A percentile compares a stretch with the other conserved stretches of the same genome.
These are phyloP conservation scores for Champsocephalus gunnari DNA, from an alignment of 2,797 vertebrate species.

Conservation along the genomic window DNA sequence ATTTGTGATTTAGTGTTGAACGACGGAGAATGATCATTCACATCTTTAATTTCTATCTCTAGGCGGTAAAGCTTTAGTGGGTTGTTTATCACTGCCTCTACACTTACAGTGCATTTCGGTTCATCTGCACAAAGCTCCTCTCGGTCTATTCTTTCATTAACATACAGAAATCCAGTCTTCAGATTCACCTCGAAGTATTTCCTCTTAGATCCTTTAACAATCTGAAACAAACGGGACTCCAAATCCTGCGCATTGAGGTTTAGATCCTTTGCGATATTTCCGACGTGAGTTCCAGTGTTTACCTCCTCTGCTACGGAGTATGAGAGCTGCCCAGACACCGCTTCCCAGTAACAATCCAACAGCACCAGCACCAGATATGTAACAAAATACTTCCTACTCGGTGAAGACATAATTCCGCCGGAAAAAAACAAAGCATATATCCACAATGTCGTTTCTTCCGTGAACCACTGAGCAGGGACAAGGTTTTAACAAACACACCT, in stretches of 20 bases:
- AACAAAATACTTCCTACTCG: conserved; percentile 8
- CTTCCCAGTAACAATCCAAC: conserved; percentile 36
- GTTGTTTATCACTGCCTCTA: conserved; percentile 72
- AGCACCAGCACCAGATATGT: conserved; percentile 29
- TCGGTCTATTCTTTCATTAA: conserved; percentile 79
- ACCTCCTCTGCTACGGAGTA: conserved; percentile 76
- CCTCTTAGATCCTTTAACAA: conserved; percentile 62
- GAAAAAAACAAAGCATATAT: not conserved
- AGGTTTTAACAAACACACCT: not conserved
- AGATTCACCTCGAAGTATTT: conserved; percentile 80
- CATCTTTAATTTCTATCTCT: conserved; percentile 67
- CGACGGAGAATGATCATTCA: conserved; percentile 73
- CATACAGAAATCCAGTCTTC: conserved; percentile 72
- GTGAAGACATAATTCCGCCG: conserved; percentile 33
- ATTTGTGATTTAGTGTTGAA: conserved; percentile 52
- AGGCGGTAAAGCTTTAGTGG: conserved; percentile 72
- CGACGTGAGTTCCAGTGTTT: conserved; percentile 63
- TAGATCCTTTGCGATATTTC: conserved; percentile 79
- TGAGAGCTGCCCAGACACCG: conserved; percentile 69
- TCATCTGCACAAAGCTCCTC: conserved; percentile 76
- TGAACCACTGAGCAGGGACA: not conserved
- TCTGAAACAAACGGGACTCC: conserved; percentile 61
- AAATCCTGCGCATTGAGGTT: conserved; percentile 70
- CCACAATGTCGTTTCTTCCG: not conserved
- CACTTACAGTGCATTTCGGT: conserved; percentile 64